A percentile compares a stretch with the other conserved stretches of the same genome.
Evolutionary conservation across 2,113 vertebrate genomes (phyloP).

Genomic region (Sminthopsis crassicaudata): DNA sequence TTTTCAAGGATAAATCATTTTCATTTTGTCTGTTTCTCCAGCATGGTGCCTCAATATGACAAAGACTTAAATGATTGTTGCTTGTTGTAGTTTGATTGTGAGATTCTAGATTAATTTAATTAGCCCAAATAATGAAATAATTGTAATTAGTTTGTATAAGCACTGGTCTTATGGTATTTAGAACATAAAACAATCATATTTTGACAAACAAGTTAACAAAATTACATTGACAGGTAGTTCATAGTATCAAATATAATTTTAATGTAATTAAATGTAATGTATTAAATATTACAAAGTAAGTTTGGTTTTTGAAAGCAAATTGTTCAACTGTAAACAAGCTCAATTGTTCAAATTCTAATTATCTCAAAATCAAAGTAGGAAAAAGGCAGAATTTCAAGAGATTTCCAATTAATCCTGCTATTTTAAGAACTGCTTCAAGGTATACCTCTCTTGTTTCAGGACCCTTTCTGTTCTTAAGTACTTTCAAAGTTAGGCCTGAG

Average conservation of each 20-base stretch:
- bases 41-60: too few species aligned
- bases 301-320: background rate
- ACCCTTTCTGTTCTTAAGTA: too few species aligned
- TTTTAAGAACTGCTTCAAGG: background rate
- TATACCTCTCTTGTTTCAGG: too few species aligned
- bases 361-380: background rate
- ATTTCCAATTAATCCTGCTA: background rate
- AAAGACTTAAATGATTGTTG: too few species aligned
- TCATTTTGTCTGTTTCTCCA: too few species aligned
- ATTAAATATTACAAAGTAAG: too few species aligned
- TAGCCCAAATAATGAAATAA: background rate
- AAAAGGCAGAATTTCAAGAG: background rate
- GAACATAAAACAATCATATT: background rate
- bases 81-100: too few species aligned
- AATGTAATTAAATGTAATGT: too few species aligned
- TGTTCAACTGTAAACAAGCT: background rate
- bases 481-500: background rate
- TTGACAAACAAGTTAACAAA: background rate
- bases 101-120: background rate
- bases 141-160: background rate
- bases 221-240: background rate
- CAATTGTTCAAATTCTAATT: background rate
- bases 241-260: too few species aligned
- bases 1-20: too few species aligned
- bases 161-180: background rate